phyloP scores from a whole-genome alignment of 2,888 invertebrate genomes.

The Anarsia innoxiella region DNA sequence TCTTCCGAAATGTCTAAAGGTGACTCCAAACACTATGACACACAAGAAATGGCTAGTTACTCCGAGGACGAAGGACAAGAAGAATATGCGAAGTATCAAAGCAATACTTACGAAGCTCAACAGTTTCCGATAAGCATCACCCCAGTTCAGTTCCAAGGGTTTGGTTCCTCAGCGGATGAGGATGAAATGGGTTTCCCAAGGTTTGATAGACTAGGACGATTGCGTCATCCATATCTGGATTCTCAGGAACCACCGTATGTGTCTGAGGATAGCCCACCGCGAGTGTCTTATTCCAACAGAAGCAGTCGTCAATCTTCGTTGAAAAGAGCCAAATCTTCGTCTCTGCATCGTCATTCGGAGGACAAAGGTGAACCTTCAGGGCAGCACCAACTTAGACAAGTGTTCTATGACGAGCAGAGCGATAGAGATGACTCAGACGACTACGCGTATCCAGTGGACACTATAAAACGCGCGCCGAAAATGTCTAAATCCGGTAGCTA shows the following conservation, averaged over 20 bases:
- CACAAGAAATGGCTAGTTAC: conserved; percentile 54
- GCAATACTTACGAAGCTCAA: conserved; percentile 53
- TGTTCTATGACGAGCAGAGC: conserved; percentile 59
- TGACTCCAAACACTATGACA: conserved; percentile 59
- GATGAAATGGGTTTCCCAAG: conserved; percentile 80
- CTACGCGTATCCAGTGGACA: conserved; percentile 68
- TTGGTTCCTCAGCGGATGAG: conserved; percentile 78
- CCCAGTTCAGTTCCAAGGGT: conserved; percentile 74
- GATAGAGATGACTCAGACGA: conserved; percentile 69
- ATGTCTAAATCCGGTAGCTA: conserved; percentile 55
- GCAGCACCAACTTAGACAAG: conserved; percentile 42
- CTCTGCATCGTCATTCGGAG: conserved; percentile 51
- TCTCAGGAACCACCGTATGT: conserved; percentile 63
- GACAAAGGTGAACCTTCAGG: conserved; percentile 57
- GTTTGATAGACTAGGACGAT: conserved; percentile 75
- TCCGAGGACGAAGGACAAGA: conserved; percentile 75
- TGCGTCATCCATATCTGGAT: conserved; percentile 69
- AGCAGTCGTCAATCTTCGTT: conserved; percentile 67
- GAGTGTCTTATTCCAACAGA: conserved; percentile 61
- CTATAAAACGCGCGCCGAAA: conserved; percentile 68
- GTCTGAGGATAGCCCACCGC: conserved; percentile 67
- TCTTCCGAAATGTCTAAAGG: conserved; percentile 77
- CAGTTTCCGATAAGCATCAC: conserved; percentile 64
- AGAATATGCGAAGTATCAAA: conserved; percentile 62
- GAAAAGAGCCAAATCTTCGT: conserved; percentile 53